Evolutionary conservation across 1,140 invertebrate genomes (phyloP).

Genomic region (Diuraphis noxia): DNA sequence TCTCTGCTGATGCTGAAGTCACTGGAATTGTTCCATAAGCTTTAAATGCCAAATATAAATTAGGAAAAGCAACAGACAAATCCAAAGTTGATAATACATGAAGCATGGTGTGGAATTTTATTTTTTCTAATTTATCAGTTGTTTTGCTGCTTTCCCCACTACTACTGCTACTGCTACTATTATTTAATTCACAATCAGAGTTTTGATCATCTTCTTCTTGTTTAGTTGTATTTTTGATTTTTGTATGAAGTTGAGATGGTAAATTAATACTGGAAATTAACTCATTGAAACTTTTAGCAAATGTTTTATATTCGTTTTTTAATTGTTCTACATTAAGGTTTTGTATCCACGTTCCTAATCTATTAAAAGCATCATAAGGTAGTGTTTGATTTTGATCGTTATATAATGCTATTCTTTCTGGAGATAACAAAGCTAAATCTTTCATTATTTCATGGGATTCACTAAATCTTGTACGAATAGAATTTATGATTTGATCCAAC

Average conservation of each 20-base stretch:
- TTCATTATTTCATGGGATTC: background rate
- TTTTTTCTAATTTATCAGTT: background rate
- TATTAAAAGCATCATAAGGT: background rate
- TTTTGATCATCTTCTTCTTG: background rate
- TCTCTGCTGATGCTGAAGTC: background rate
- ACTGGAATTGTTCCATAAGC: background rate
- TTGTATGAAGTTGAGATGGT: background rate
- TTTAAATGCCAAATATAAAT: conserved; percentile 13
- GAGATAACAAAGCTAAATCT: background rate
- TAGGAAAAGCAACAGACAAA: background rate
- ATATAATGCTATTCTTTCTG: background rate
- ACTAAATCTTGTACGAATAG: background rate
- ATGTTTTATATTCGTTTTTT: background rate
- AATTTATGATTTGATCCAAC: background rate
- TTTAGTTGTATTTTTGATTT: background rate
- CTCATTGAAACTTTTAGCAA: background rate
- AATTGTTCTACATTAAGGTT: background rate
- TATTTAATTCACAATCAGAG: background rate
- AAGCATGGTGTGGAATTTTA: background rate
- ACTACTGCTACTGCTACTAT: background rate
- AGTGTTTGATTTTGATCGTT: background rate
- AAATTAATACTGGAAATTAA: background rate
- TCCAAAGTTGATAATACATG: background rate
- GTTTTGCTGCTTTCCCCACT: background rate
- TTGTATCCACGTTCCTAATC: background rate